Percentiles rank a stretch among this genome's conserved stretches.
phyloP scores from a whole-genome alignment of 2,888 invertebrate genomes.

The Meiosimyza platycephala region DNA sequence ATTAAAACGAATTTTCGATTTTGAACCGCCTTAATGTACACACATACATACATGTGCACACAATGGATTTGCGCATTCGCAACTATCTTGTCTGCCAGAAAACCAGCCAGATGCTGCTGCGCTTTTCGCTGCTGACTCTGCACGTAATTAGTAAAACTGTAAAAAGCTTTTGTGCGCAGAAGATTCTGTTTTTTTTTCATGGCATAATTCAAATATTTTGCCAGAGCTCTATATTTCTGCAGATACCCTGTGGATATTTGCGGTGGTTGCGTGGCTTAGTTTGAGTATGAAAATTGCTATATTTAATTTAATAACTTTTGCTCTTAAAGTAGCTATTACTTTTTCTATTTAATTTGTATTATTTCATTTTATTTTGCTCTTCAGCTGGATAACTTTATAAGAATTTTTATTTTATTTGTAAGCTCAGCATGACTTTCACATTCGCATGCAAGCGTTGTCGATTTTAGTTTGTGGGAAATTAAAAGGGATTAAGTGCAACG shows the following conservation, averaged over 20 bases:
- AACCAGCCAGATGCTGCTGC: background rate
- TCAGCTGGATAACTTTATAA: too few species aligned
- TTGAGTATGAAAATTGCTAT: slow-evolving; percentile 10
- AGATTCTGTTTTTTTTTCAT: slow-evolving; percentile 6
- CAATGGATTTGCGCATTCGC: too few species aligned
- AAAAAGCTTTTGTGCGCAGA: slow-evolving; percentile 13
- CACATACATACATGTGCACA: too few species aligned
- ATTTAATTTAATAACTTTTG: slow-evolving; percentile 20
- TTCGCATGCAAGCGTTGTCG: too few species aligned
- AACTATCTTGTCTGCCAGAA: too few species aligned
- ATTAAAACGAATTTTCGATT: too few species aligned
- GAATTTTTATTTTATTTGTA: too few species aligned
- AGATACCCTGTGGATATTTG: background rate
- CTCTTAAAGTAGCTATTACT: slow-evolving; percentile 19
- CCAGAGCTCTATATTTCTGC: background rate
- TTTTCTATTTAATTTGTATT: background rate
- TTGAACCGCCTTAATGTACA: too few species aligned
- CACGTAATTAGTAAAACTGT: slow-evolving; percentile 31
- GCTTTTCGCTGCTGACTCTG: slow-evolving; percentile 3
- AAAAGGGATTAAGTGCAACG: too few species aligned
- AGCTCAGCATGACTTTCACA: too few species aligned
- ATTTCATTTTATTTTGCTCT: background rate
- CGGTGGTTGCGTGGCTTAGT: background rate
- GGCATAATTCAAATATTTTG: slow-evolving; percentile 13
- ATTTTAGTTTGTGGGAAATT: too few species aligned